Percentiles rank a stretch among this genome's conserved stretches.
Evolutionary conservation across 1,140 invertebrate species (phyloP).

Genomic region (Drosophila trapezifrons): DNA sequence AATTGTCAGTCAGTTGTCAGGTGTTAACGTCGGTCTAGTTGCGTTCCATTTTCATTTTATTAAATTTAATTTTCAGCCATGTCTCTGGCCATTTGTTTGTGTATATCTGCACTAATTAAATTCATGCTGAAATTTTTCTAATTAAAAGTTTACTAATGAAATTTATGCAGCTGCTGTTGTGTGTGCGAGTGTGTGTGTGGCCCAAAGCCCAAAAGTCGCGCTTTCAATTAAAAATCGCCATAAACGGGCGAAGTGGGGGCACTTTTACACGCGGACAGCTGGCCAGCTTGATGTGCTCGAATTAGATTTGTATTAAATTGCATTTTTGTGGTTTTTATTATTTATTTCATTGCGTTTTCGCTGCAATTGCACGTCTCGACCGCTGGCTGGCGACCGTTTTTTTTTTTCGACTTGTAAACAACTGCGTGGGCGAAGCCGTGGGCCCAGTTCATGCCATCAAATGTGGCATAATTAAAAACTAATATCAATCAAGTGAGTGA

Average conservation of each 20-base stretch:
- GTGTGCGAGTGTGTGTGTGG: constrained; percentile 15
- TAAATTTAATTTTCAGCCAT: constrained; percentile 55
- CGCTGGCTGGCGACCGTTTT: neutral
- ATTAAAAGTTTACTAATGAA: constrained; percentile 76
- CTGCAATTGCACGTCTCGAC: constrained; percentile 25
- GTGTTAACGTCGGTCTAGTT: constrained; percentile 42
- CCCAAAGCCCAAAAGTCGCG: constrained; percentile 68
- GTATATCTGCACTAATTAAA: constrained; percentile 67
- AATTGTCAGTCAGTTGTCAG: constrained; percentile 55
- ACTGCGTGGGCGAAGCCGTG: constrained; percentile 11
- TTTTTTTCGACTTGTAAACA: constrained; percentile 27
- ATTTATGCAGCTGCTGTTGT: constrained; percentile 66
- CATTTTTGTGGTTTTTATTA: constrained; percentile 65
- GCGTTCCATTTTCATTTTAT: constrained; percentile 47
- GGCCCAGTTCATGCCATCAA: constrained; percentile 52
- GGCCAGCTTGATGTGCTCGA: constrained; percentile 41
- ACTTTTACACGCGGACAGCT: constrained; percentile 44
- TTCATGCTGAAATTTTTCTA: constrained; percentile 72
- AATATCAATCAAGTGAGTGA: constrained; percentile 32
- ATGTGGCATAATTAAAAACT: constrained; percentile 67
- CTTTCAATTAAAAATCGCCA: constrained; percentile 74
- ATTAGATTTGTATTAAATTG: constrained; percentile 73
- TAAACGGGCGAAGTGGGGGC: constrained; percentile 13
- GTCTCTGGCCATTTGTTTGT: constrained; percentile 15
- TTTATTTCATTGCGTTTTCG: constrained; percentile 52